Evolutionary conservation across 2,888 invertebrate species (phyloP), one percentile per base, ranked within the genome.

Genomic region (Hyalella azteca): DNA sequence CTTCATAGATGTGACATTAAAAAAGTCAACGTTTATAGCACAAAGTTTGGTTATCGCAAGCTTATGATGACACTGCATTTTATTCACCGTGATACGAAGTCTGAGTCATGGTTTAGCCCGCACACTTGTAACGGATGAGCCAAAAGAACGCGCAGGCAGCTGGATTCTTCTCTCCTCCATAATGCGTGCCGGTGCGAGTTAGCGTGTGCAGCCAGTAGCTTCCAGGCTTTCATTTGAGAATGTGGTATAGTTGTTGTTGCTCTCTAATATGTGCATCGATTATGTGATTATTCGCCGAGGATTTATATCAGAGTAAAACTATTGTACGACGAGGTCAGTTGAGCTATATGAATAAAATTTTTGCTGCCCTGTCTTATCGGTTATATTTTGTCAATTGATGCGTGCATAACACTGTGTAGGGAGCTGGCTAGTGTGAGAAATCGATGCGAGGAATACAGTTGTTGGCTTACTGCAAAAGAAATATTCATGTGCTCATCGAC

Each of bases 401-500:
- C 26, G 36, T 66, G 36, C 36, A 66, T 66, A n/a, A 7, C 36
- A 36, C 13, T 19, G 19, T 11, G 36, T n/a, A 11, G 36, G 66
- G 22, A 29, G 36, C 36, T 36, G 39, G 66, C 29, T 7, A 36
- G 5, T 19, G 19, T 15, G 19, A n/a, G 36, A 66, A 66, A 66
- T 66, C 66, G 66, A 66, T 66, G 66, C 36, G 36, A 36, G 36
- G 66, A 66, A 66, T 66, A 36, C 66, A 66, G 66, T 66, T 36
- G n/a, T n/a, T n/a, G n/a, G n/a, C 66, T 66, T 66, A n/a, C 29
- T 7, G 36, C 66, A 66, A 36, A 66, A 66, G 36, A 66, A 36
- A 32, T 66, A 66, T 66, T 66, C 29, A 66, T 66, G 26, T 22
- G 66, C 7, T 39, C 39, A 66, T 66, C 36, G 66, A 36, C 66